These are phyloP conservation scores for Graptemys geographica DNA, from an alignment of 2,797 vertebrate genomes.

Conservation along the genomic window DNA sequence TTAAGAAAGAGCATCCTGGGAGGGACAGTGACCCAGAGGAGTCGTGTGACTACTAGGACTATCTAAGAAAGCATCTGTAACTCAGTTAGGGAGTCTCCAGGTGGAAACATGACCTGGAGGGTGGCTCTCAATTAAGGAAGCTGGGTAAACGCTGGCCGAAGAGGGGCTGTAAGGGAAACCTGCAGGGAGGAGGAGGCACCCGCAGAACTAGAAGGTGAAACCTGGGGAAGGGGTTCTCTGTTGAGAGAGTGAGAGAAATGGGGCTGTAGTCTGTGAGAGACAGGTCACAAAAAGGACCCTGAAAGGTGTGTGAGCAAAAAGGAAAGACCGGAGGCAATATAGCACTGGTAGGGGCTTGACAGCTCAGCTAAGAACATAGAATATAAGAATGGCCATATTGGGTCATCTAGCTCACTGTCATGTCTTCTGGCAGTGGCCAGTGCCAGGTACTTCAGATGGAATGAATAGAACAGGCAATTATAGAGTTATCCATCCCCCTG, in stretches of 20 bases:
- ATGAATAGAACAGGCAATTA: rapidly evolving
- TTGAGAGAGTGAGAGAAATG: not conserved
- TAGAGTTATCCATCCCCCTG: not conserved
- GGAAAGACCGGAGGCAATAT: not conserved
- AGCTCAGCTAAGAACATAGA: not conserved
- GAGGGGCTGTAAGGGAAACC: not conserved
- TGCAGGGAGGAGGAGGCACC: not conserved
- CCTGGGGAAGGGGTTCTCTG: not conserved
- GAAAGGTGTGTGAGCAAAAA: not conserved
- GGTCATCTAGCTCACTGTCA: too few species aligned
- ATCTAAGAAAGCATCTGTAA: not conserved
- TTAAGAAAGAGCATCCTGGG: not conserved
- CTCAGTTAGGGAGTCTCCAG: not conserved
- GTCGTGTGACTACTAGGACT: not conserved
- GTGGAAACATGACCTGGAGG: not conserved
- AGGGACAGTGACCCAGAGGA: not conserved
- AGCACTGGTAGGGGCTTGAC: not conserved
- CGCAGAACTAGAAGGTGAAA: not conserved
- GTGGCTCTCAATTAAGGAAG: not conserved
- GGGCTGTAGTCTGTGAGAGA: not conserved
- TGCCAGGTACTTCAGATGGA: not conserved
- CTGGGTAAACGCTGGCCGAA: not conserved
- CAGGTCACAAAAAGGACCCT: not conserved
- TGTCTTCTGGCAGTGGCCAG: not conserved
- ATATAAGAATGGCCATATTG: not conserved